A percentile compares a stretch with the other conserved stretches of the same genome.
Conservation (phyloP, 2,888 invertebrate species). For the Hypomecis atomaria region DNA sequence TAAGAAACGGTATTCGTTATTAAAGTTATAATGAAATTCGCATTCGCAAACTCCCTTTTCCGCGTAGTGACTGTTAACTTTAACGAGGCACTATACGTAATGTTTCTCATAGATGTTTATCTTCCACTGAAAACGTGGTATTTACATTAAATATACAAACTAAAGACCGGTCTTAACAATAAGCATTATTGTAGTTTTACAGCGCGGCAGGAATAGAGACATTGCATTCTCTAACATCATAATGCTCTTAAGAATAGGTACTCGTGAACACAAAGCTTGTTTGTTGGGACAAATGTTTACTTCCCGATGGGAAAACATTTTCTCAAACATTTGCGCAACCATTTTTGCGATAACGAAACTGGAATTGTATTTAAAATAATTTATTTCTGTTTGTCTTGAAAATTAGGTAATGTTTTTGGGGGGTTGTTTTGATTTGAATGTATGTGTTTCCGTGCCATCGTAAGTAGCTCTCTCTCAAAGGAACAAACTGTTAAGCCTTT, state of each 20-base stretch:
- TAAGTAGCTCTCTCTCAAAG: no score
- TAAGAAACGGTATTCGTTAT: slow-evolving; percentile 11
- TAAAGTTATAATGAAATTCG: slow-evolving; percentile 30
- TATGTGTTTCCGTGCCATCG: no score
- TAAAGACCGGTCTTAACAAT: slow-evolving; percentile 23
- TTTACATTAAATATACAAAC: slow-evolving; percentile 31
- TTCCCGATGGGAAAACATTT: slow-evolving; percentile 4
- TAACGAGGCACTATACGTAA: slow-evolving; percentile 34
- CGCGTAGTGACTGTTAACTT: slow-evolving; percentile 35
- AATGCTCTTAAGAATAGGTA: neutral
- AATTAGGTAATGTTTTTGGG: no score
- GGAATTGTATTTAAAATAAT: neutral
- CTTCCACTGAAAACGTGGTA: slow-evolving; percentile 25
- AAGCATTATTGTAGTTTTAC: slow-evolving; percentile 22
- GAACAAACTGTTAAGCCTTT: no score
- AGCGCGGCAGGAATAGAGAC: slow-evolving; percentile 8
- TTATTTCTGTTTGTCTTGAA: no score
- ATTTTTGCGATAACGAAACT: neutral
- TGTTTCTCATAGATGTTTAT: slow-evolving; percentile 28
- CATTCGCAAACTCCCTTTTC: slow-evolving; percentile 34
- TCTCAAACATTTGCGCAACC: neutral
- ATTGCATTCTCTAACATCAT: slow-evolving; percentile 5
- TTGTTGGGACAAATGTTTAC: slow-evolving; percentile 7
- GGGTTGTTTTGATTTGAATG: no score
- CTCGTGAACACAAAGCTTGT: neutral